Evolutionary conservation across 1,140 invertebrate genomes (phyloP), one percentile per base, ranked within the genome.

Genomic region (Nilaparvata lugens): DNA sequence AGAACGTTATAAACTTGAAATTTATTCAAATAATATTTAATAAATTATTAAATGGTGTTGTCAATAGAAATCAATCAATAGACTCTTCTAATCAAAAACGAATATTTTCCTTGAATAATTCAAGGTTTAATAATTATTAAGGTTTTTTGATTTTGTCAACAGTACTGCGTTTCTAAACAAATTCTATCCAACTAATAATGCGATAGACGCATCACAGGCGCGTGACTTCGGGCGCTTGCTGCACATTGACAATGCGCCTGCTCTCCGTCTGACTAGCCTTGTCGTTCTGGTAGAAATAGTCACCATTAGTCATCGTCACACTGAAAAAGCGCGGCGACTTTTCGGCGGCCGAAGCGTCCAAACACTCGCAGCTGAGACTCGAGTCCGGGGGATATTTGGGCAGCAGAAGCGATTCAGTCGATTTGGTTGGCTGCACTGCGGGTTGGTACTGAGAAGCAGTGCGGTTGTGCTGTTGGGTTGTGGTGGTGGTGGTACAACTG

Each of bases 331-430:
- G 35, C 18, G 66, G 48, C 69, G 69, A 63, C 66, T 65, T 53
- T 68, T 71, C 55, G 71, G 71, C 64, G 69, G 71, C 52, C 67
- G 69, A 40, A 25, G 64, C 70, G 40, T 86, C 83, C 5, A 81
- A 72, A 66, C 84, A 87, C 51, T 88, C 85, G 68, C 84, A 86
- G 31, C 83, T 84, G 0, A 83, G 64, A 63, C 80, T 81, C 0
- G 79, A 81, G 65, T 86, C 83, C 0, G 82, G 82, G 28, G 75
- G 76, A 42, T 78, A 81, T 65, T 82, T 81, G 1, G 82, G 77
- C 4, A 84, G 79, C 14, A 90, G 73, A 13, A 90, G 73, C 67
- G 83, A 88, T 70, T 90, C 88, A 0, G 87, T 89, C 2, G 87
- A 90, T 71, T 90, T 90, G 2, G 83, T 87, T 4, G 82, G 77